phyloP scores from a whole-genome alignment of 2,797 vertebrate genomes.

The Karalla daura region DNA sequence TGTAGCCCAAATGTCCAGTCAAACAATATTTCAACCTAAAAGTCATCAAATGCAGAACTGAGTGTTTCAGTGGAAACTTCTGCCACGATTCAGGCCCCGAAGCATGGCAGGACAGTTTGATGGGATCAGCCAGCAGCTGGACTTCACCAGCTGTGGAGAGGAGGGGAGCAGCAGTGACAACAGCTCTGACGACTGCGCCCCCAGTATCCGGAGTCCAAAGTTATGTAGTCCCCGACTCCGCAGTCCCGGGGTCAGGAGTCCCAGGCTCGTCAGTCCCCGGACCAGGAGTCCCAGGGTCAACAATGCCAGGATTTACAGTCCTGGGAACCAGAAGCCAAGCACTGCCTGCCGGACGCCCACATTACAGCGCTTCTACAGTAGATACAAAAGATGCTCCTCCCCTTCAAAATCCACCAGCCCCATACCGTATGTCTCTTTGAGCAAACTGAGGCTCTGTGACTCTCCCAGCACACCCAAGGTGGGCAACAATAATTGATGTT shows the following conservation, averaged over 20 bases:
- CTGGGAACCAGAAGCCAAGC: constrained; percentile 33
- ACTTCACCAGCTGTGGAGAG: constrained; percentile 86
- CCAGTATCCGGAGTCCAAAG: constrained; percentile 39
- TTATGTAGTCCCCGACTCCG: constrained; percentile 11
- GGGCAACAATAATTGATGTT: neutral
- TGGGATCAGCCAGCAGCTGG: constrained; percentile 82
- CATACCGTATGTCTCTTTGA: constrained; percentile 84
- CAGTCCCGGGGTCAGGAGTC: constrained; percentile 31
- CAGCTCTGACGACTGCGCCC: constrained; percentile 74
- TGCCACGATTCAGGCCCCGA: constrained; percentile 21
- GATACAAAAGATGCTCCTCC: constrained; percentile 54
- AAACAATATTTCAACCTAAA: neutral
- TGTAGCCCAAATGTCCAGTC: neutral
- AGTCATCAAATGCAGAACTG: neutral
- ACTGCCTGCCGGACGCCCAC: constrained; percentile 61
- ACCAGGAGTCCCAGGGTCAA: constrained; percentile 19
- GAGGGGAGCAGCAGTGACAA: constrained; percentile 77
- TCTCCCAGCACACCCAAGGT: constrained; percentile 93
- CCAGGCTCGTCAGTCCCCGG: constrained; percentile 33
- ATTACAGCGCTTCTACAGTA: constrained; percentile 62
- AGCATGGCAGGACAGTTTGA: constrained; percentile 71
- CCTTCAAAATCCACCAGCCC: constrained; percentile 79
- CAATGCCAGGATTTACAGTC: constrained; percentile 32
- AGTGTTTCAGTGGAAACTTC: neutral
- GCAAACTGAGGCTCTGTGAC: constrained; percentile 85